phyloP scores from a whole-genome alignment of 2,888 invertebrate genomes.

The Bugulina stolonifera region DNA sequence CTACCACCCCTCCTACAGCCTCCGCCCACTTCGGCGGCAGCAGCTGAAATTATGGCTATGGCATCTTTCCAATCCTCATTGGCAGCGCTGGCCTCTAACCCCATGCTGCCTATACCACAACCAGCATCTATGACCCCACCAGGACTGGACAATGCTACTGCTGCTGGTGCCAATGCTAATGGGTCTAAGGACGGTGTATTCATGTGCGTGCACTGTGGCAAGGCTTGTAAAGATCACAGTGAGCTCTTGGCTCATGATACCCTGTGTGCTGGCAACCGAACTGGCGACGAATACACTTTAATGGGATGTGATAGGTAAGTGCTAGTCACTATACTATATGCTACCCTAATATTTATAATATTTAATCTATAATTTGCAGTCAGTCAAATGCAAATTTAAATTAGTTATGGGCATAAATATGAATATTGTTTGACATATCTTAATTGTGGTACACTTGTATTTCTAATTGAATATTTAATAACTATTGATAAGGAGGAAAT shows the following conservation, averaged over 20 bases:
- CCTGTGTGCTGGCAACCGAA: not conserved
- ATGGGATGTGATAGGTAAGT: constrained; percentile 14
- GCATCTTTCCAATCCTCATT: constrained; percentile 15
- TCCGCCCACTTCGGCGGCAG: not conserved
- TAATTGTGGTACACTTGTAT: not conserved
- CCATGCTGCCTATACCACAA: constrained; percentile 4
- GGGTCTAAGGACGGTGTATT: not conserved
- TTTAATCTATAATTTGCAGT: not conserved
- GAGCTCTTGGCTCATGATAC: constrained; percentile 5
- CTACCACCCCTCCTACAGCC: not conserved
- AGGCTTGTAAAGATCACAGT: not conserved
- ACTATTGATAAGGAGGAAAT: constrained; percentile 19
- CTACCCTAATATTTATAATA: not conserved
- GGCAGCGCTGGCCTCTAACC: not conserved
- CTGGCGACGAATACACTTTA: not conserved
- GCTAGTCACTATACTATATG: not conserved
- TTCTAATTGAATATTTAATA: constrained; percentile 10
- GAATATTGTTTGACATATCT: not conserved
- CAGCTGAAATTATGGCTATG: constrained; percentile 24
- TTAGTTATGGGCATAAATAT: constrained; percentile 4
- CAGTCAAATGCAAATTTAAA: constrained; percentile 12
- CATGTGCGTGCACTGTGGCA: constrained; percentile 24
- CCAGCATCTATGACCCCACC: not conserved
- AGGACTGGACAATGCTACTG: not conserved
- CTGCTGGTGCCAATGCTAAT: not conserved